Evolutionary conservation across 2,797 vertebrate genomes (phyloP).

Genomic region (Pelodytes ibericus): DNA sequence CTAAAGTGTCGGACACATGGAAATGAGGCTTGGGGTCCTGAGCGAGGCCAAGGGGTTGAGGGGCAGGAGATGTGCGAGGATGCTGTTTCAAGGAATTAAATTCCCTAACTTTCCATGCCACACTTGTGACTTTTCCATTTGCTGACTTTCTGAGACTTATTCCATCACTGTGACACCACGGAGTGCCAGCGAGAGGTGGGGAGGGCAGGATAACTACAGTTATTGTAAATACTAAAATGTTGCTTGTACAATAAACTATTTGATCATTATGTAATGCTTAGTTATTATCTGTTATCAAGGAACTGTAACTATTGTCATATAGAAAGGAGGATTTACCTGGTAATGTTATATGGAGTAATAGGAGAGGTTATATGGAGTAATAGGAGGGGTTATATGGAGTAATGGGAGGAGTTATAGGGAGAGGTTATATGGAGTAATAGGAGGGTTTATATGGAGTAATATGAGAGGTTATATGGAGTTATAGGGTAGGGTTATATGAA

Average conservation of each 20-base stretch:
- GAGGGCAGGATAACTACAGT: background rate
- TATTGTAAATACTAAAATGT: conserved; percentile 51
- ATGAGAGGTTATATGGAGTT: background rate
- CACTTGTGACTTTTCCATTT: conserved; percentile 1
- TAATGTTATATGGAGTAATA: background rate
- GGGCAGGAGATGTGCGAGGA: background rate
- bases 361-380: background rate
- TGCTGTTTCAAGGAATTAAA: background rate
- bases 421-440: background rate
- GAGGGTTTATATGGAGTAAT: background rate
- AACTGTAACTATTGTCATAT: background rate
- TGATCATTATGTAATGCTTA: background rate
- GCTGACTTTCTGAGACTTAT: background rate
- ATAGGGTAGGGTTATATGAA: no score
- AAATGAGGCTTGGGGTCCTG: conserved; percentile 15
- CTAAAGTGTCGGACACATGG: conserved; percentile 46
- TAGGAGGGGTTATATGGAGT: no score
- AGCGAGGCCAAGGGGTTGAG: background rate
- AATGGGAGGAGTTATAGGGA: background rate
- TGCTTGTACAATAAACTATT: conserved; percentile 45
- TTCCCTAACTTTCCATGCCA: background rate
- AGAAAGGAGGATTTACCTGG: background rate
- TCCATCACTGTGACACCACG: conserved; percentile 7
- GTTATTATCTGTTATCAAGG: background rate
- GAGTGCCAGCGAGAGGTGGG: background rate